phyloP scores from a whole-genome alignment of 2,113 vertebrate genomes.

The Setophaga coronata region DNA sequence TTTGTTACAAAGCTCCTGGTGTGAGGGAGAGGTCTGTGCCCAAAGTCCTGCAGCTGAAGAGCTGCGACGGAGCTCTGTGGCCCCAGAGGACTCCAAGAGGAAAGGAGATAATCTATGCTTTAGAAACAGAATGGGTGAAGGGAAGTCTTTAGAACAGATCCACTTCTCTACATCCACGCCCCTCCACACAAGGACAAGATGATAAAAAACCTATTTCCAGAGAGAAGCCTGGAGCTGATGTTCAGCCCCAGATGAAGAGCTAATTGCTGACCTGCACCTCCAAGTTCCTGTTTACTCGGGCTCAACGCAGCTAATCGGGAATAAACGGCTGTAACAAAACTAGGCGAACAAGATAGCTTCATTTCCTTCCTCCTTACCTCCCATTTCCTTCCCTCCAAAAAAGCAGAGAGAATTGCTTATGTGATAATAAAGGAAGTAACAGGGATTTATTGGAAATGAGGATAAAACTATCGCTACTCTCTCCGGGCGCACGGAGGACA shows the following conservation, averaged over 20 bases:
- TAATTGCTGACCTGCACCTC: not conserved
- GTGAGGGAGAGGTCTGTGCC: not conserved
- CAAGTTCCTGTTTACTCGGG: not conserved
- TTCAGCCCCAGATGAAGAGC: not conserved
- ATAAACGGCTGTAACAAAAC: not conserved
- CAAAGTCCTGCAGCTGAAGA: not conserved
- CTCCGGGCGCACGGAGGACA: too few relatives aligned
- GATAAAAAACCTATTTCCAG: not conserved
- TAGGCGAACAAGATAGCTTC: not conserved
- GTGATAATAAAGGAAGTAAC: not conserved
- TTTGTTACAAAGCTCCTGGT: not conserved
- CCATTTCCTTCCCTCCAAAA: not conserved
- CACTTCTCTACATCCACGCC: not conserved
- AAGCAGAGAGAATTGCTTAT: not conserved
- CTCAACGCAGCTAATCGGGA: not conserved
- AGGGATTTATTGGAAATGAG: not conserved
- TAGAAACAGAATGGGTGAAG: not conserved
- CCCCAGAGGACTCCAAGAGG: not conserved
- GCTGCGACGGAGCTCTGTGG: not conserved
- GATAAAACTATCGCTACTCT: fast-evolving
- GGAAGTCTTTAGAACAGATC: not conserved
- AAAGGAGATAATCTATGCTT: not conserved
- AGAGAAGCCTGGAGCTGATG: fast-evolving
- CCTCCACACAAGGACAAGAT: not conserved
- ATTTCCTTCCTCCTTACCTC: conserved; percentile 39